These are phyloP conservation scores for Caenorhabditis sp. DNA, from an alignment of 2,888 invertebrate species.

Conservation along the genomic window DNA sequence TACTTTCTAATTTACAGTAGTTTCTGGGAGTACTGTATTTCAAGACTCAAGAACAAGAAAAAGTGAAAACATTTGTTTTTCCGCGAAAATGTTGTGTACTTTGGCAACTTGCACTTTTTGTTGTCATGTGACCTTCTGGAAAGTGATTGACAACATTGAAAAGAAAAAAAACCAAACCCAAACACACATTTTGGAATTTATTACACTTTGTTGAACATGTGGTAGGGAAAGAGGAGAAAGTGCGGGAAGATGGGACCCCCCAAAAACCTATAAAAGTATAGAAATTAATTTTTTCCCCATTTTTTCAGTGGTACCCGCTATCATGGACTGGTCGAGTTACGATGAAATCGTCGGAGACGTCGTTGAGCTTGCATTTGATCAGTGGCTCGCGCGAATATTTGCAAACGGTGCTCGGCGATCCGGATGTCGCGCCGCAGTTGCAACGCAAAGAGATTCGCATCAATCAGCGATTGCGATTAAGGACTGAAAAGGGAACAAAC, in stretches of 20 bases:
- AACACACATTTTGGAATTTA: no score
- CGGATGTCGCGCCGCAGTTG: conserved; percentile 1
- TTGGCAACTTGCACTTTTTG: no score
- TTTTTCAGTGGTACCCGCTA: conserved; percentile 30
- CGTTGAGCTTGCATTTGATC: conserved; percentile 23
- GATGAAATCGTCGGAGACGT: conserved; percentile 19
- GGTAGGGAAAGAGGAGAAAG: background rate
- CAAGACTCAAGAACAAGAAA: no score
- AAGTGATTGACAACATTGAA: no score
- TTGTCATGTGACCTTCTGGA: no score
- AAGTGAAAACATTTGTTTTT: no score
- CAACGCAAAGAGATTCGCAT: conserved; percentile 22
- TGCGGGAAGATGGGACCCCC: background rate
- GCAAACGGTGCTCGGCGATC: conserved; percentile 17
- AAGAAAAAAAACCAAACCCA: no score
- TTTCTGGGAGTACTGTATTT: no score
- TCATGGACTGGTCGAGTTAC: conserved; percentile 22
- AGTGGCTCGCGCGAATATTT: conserved; percentile 16
- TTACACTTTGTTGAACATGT: no score
- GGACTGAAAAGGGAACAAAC: conserved; percentile 22
- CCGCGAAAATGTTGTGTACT: no score
- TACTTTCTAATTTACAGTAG: no score
- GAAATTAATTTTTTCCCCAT: background rate
- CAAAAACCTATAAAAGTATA: no score
- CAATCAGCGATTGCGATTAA: conserved; percentile 31